These are phyloP conservation scores for Chymomyza fuscimana DNA, from an alignment of 2,888 invertebrate genomes.

Conservation along the genomic window DNA sequence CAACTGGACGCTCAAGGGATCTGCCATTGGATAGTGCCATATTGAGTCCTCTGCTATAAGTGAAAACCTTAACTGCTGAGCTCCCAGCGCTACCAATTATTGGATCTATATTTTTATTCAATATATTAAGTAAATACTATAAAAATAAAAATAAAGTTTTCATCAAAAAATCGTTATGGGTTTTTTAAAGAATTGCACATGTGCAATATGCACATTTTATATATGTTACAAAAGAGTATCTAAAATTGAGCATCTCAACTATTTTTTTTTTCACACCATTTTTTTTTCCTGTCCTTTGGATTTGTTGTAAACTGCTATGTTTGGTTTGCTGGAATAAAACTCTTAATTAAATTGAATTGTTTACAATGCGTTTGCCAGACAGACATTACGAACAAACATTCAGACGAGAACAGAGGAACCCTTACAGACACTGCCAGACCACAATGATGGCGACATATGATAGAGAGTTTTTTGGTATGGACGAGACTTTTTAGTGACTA, in stretches of 20 bases:
- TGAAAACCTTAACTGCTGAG: too few relatives aligned
- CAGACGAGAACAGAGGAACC: not conserved
- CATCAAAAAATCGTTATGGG: too few relatives aligned
- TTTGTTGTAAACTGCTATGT: not conserved
- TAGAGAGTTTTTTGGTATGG: not conserved
- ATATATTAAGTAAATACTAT: too few relatives aligned
- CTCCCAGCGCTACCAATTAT: too few relatives aligned
- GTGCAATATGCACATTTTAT: too few relatives aligned
- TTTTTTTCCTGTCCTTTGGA: not conserved
- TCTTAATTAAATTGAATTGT: constrained; percentile 72
- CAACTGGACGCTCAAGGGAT: too few relatives aligned
- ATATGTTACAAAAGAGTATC: not conserved
- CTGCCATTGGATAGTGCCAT: too few relatives aligned
- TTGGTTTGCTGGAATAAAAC: constrained; percentile 34
- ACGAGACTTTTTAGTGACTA: not conserved
- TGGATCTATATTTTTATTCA: too few relatives aligned
- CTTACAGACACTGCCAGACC: constrained; percentile 31
- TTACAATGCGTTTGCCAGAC: constrained; percentile 55
- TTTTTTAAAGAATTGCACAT: too few relatives aligned
- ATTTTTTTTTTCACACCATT: too few relatives aligned
- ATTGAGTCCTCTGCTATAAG: too few relatives aligned
- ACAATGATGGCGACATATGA: constrained; percentile 20
- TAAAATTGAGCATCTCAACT: not conserved
- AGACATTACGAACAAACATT: constrained; percentile 12
- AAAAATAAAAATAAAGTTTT: too few relatives aligned